These are phyloP conservation scores for Synergus japonicus DNA, from an alignment of 2,888 invertebrate genomes.

Conservation along the genomic window DNA sequence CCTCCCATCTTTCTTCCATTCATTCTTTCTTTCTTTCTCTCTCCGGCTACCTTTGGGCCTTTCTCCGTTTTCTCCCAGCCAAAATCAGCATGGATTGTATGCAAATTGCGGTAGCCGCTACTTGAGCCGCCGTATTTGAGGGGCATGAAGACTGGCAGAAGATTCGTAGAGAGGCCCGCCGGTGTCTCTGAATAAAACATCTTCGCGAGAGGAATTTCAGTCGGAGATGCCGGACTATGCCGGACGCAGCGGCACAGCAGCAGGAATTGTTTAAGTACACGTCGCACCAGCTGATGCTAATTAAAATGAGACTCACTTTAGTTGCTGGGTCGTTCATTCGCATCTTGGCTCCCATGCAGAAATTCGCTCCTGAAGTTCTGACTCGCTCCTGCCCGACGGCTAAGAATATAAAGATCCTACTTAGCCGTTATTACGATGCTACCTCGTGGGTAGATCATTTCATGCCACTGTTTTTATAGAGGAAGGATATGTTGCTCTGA, in stretches of 20 bases:
- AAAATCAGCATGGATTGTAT: slow-evolving; percentile 74
- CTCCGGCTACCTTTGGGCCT: slow-evolving; percentile 34
- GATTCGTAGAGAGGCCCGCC: slow-evolving; percentile 65
- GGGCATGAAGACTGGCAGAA: slow-evolving; percentile 58
- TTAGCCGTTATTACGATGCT: slow-evolving; percentile 75
- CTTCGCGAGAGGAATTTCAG: slow-evolving; percentile 72
- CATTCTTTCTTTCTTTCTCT: background rate
- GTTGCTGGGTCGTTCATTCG: slow-evolving; percentile 57
- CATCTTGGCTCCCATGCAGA: slow-evolving; percentile 39
- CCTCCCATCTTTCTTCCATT: slow-evolving; percentile 1
- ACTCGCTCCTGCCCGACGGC: slow-evolving; percentile 70
- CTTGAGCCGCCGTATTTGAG: slow-evolving; percentile 71
- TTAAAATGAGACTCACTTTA: slow-evolving; percentile 75
- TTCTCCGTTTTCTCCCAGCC: slow-evolving; percentile 47
- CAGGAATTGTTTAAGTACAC: slow-evolving; percentile 74
- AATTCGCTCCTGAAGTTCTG: slow-evolving; percentile 50
- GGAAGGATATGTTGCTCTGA: slow-evolving; percentile 23
- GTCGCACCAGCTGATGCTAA: slow-evolving; percentile 76
- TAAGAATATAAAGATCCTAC: slow-evolving; percentile 77
- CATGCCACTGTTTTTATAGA: slow-evolving; percentile 70
- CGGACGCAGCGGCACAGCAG: slow-evolving; percentile 53
- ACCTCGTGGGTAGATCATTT: slow-evolving; percentile 72
- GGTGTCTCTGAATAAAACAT: slow-evolving; percentile 77
- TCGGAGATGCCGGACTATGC: slow-evolving; percentile 59
- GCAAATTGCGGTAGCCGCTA: slow-evolving; percentile 76